These are phyloP conservation scores for Cyphomyrus discorhynchus DNA, from an alignment of 2,113 vertebrate species.

Conservation along the genomic window DNA sequence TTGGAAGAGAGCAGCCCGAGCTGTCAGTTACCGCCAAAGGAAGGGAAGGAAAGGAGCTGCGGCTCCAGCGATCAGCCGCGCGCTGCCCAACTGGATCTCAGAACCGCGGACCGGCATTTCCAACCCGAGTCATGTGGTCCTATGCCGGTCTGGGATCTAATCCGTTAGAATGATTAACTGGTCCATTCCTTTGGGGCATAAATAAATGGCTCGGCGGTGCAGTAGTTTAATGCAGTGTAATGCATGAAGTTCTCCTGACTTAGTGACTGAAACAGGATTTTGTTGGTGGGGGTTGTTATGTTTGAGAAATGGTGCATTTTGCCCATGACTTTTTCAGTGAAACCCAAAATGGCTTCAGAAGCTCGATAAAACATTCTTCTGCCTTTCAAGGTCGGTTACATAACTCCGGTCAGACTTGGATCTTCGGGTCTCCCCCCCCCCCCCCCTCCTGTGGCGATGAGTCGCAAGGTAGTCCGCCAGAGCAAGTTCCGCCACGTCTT, in stretches of 20 bases:
- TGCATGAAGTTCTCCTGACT: not conserved
- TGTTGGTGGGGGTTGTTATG: not conserved
- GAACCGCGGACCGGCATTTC: not conserved
- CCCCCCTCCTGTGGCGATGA: slow-evolving; percentile 65
- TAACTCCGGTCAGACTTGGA: not conserved
- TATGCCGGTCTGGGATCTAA: not conserved
- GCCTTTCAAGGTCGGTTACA: not conserved
- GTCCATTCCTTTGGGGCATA: not conserved
- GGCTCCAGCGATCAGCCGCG: not conserved
- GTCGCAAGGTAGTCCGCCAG: slow-evolving; percentile 92
- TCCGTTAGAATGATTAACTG: not conserved
- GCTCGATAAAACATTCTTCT: not conserved
- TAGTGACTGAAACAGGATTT: not conserved
- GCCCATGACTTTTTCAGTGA: not conserved
- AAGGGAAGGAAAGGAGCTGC: slow-evolving; percentile 1
- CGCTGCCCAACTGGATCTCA: not conserved
- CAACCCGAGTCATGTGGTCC: not conserved
- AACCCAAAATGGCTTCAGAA: not conserved
- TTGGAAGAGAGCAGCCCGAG: slow-evolving; percentile 24
- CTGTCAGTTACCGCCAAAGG: slow-evolving; percentile 7
- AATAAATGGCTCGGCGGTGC: not conserved
- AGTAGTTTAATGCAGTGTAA: not conserved
- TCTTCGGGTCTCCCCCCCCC: not conserved
- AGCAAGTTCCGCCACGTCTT: slow-evolving; percentile 98
- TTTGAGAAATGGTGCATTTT: not conserved